phyloP scores from a whole-genome alignment of 2,888 invertebrate genomes.

The Sepioteuthis lessoniana region DNA sequence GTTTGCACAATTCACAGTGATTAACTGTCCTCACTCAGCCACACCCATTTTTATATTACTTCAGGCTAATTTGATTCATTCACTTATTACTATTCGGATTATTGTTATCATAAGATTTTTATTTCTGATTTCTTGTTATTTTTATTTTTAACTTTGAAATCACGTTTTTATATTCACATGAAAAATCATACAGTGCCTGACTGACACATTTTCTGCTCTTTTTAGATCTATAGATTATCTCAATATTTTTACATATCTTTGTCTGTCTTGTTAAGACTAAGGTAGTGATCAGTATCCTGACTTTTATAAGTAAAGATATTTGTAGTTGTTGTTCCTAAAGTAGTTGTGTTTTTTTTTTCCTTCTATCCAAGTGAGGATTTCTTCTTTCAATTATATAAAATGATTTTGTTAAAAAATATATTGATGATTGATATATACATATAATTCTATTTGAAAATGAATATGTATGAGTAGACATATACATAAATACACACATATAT shows the following conservation, averaged over 20 bases:
- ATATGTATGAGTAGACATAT: background rate
- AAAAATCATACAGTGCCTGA: no score
- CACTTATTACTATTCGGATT: no score
- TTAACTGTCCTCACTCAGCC: no score
- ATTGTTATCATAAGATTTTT: no score
- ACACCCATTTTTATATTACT: no score
- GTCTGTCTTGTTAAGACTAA: background rate
- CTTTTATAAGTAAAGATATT: background rate
- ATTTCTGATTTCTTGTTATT: no score
- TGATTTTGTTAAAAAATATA: background rate
- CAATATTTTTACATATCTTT: background rate
- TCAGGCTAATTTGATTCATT: no score
- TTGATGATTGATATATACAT: background rate
- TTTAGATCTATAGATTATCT: no score
- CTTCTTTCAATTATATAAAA: background rate
- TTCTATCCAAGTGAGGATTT: background rate
- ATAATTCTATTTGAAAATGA: background rate
- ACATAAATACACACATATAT: background rate
- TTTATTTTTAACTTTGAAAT: no score
- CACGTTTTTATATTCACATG: no score
- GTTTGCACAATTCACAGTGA: no score
- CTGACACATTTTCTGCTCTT: no score
- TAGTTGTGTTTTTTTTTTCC: background rate
- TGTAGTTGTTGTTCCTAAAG: background rate
- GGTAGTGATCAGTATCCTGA: background rate